phyloP scores from a whole-genome alignment of 35 echinoderm and acorn worm species.

The Ophioderma brevispina region DNA sequence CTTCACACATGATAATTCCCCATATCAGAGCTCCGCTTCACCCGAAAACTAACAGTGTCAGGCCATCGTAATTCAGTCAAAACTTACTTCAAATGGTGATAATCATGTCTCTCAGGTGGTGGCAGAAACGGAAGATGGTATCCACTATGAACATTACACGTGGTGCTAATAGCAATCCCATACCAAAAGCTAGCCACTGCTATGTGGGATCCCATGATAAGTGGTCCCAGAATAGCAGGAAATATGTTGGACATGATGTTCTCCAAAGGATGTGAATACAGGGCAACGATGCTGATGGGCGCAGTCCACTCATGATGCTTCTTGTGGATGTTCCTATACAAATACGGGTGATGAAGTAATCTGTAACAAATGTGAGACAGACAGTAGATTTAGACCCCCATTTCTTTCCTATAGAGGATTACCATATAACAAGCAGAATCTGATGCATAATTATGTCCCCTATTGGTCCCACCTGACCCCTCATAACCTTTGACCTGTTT shows the following conservation, averaged over 20 bases:
- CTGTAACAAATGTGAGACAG: too few relatives aligned
- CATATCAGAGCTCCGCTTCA: too few relatives aligned
- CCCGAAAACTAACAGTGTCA: not conserved
- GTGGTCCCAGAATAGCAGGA: conserved; percentile 54
- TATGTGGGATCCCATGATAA: conserved; percentile 85
- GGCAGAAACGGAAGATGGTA: conserved; percentile 88
- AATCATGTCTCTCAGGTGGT: conserved; percentile 88
- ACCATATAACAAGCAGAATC: too few relatives aligned
- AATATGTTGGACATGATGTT: conserved; percentile 74
- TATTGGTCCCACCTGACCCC: too few relatives aligned
- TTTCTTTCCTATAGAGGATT: too few relatives aligned
- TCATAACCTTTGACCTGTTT: too few relatives aligned
- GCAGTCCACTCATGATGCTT: conserved; percentile 97
- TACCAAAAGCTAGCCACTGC: conserved; percentile 65
- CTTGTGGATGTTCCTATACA: conserved; percentile 90
- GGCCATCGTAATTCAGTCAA: too few relatives aligned
- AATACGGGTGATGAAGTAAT: conserved; percentile 76
- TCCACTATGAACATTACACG: conserved; percentile 77
- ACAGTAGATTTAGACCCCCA: too few relatives aligned
- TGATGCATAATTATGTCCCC: too few relatives aligned
- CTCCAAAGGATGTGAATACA: conserved; percentile 87
- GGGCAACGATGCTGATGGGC: conserved; percentile 71
- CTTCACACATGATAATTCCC: too few relatives aligned
- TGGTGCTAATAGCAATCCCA: conserved; percentile 41
- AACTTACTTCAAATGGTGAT: conserved; percentile 95